Conservation (phyloP, 2,888 invertebrate genomes). For the Sisyra nigra region DNA sequence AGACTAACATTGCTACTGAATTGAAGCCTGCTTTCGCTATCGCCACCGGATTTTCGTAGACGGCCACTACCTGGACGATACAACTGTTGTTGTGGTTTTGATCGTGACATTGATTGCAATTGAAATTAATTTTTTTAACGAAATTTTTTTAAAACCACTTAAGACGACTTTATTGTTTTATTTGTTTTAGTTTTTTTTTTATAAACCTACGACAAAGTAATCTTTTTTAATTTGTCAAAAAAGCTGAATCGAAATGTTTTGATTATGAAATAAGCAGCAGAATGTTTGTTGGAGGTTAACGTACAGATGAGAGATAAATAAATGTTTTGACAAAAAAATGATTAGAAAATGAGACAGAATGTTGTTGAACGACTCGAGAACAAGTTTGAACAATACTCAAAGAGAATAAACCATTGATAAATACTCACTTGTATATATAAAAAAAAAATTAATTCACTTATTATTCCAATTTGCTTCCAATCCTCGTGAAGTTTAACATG, state of each 20-base stretch:
- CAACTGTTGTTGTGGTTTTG: slow-evolving; percentile 51
- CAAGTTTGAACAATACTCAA: background rate
- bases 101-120: slow-evolving; percentile 31
- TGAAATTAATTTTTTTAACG: background rate
- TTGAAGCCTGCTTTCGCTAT: slow-evolving; percentile 29
- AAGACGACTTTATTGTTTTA: background rate
- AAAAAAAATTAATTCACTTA: background rate
- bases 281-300: background rate
- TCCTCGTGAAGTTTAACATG: no score
- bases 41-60: slow-evolving; percentile 46
- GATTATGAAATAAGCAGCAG: slow-evolving; percentile 5
- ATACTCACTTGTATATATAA: background rate
- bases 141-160: background rate
- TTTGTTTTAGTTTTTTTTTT: background rate
- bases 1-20: background rate
- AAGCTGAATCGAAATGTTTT: slow-evolving; percentile 1
- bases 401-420: background rate
- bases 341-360: background rate
- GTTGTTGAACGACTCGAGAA: background rate
- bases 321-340: background rate
- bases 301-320: background rate
- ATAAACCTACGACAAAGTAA: slow-evolving; percentile 2
- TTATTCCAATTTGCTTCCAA: no score
- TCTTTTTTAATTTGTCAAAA: slow-evolving; percentile 1
- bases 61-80: slow-evolving; percentile 67